Evolutionary conservation across 1,140 invertebrate species (phyloP), one percentile per base, ranked within the genome.

Genomic region (Penaeus vannamei): DNA sequence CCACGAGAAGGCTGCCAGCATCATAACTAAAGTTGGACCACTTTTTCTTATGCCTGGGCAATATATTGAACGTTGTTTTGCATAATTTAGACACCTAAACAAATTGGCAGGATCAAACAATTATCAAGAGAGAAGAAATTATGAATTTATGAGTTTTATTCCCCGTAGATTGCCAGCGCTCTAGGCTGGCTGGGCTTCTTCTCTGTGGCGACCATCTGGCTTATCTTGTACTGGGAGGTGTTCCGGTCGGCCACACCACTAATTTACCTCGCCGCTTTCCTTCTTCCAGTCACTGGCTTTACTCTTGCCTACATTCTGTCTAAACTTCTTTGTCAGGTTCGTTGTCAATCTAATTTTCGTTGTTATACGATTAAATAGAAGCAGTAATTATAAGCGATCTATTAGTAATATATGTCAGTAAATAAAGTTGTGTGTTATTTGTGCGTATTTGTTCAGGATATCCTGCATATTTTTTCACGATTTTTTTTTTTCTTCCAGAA

Each of bases 211-310:
- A 86, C 90, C 3, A 90, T 92, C 46, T 90, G 92, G 84, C 87
- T 89, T 20, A 46, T 92, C 20, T 82, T 92, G 20, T 93, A 91
- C 92, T 93, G 92, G 79, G 90, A 84, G 83, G 92, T 92, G 91
- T 93, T 91, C 92, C 64, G 80, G 19, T 85, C 85, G 1, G 90
- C 93, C 23, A 92, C 92, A 88, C 91, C 92, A 42, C 89, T 93
- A 10, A 93, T 93, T 82, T 77, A 93, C 32, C 92, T 92, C 2
- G 92, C 92, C 10, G 90, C 93, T 36, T 53, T 93, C 7, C 46
- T 91, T 5, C 91, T 94, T 12, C 93, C 93, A 1, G 90, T 92
- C 36, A 53, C 92, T 64, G 93, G 93, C 12, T 93, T 94, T 80
- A 83, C 90, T 19, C 89, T 93, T 12, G 93, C 93, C 20, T 94